phyloP scores from a whole-genome alignment of 2,888 invertebrate species.

The Drosophila nr. fundita region DNA sequence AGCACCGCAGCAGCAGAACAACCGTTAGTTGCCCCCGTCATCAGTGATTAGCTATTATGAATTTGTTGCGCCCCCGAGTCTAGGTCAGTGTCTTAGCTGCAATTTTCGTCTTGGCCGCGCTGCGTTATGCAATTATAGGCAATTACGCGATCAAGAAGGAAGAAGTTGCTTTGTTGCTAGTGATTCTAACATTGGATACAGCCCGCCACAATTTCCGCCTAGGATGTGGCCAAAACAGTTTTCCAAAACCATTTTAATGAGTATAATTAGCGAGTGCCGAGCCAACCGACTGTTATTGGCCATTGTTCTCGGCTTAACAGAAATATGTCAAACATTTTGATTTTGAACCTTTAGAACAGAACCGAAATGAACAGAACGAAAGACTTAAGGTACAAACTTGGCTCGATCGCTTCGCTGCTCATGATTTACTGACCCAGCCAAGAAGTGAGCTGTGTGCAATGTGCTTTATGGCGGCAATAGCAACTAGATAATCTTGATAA shows the following conservation, averaged over 20 bases:
- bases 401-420: conserved; percentile 64
- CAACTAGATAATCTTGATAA: conserved; percentile 51
- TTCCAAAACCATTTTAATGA: conserved; percentile 72
- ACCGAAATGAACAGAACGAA: conserved; percentile 32
- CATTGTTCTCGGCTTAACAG: conserved; percentile 65
- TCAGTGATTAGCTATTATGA: conserved; percentile 54
- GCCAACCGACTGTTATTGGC: conserved; percentile 73
- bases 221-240: conserved; percentile 72
- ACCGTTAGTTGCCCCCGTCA: conserved; percentile 56
- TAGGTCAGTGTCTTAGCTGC: conserved; percentile 82
- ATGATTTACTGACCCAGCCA: conserved; percentile 57
- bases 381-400: conserved; percentile 66
- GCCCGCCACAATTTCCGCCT: conserved; percentile 77
- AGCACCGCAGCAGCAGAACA: background rate
- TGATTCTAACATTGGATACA: conserved; percentile 1
- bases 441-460: conserved; percentile 1
- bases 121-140: conserved; percentile 79
- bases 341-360: conserved; percentile 37
- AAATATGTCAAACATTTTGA: conserved; percentile 66
- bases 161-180: conserved; percentile 33
- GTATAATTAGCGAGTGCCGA: conserved; percentile 69
- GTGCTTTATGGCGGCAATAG: conserved; percentile 52
- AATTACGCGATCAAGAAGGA: conserved; percentile 72
- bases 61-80: conserved; percentile 69
- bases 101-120: conserved; percentile 59